A percentile compares a stretch with the other conserved stretches of the same genome.
phyloP scores from a whole-genome alignment of 92 coral and sea anemone species.

The Heliopora coerulea region DNA sequence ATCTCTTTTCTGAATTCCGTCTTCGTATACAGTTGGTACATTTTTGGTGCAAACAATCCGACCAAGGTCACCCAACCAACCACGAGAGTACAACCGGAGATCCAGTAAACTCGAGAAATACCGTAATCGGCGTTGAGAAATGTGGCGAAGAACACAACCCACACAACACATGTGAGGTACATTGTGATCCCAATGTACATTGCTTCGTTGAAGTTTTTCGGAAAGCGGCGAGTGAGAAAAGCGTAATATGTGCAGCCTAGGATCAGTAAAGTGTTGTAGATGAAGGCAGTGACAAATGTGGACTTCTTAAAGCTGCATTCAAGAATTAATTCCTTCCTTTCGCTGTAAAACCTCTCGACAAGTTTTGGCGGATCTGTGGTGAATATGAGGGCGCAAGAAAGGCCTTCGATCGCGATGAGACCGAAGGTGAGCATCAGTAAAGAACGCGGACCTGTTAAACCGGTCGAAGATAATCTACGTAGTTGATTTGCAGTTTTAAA shows the following conservation, averaged over 20 bases:
- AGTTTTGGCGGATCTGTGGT: slow-evolving; percentile 20
- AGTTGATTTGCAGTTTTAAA: slow-evolving; percentile 11
- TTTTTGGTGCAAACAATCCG: slow-evolving; percentile 68
- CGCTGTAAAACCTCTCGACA: slow-evolving; percentile 42
- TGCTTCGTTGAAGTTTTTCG: slow-evolving; percentile 5
- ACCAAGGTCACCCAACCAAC: slow-evolving; percentile 68
- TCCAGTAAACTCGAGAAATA: slow-evolving; percentile 58
- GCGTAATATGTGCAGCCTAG: slow-evolving; percentile 66
- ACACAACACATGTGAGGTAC: slow-evolving; percentile 73
- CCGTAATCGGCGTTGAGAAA: slow-evolving; percentile 65
- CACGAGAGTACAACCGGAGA: slow-evolving; percentile 50
- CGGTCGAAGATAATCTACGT: neutral
- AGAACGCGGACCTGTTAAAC: too few relatives aligned
- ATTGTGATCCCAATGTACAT: slow-evolving; percentile 1
- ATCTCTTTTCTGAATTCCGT: slow-evolving; percentile 31
- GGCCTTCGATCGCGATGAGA: slow-evolving; percentile 19
- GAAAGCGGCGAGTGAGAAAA: slow-evolving; percentile 60
- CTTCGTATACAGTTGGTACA: slow-evolving; percentile 45
- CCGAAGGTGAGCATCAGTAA: too few relatives aligned
- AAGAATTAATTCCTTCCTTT: slow-evolving; percentile 32
- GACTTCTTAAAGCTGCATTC: slow-evolving; percentile 60
- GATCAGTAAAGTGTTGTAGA: slow-evolving; percentile 61
- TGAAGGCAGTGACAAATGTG: slow-evolving; percentile 56
- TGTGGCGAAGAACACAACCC: slow-evolving; percentile 75
- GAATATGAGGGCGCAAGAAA: slow-evolving; percentile 21